Evolutionary conservation across 92 coral and sea anemone genomes (phyloP).

Genomic region (Parazoanthus swiftii): DNA sequence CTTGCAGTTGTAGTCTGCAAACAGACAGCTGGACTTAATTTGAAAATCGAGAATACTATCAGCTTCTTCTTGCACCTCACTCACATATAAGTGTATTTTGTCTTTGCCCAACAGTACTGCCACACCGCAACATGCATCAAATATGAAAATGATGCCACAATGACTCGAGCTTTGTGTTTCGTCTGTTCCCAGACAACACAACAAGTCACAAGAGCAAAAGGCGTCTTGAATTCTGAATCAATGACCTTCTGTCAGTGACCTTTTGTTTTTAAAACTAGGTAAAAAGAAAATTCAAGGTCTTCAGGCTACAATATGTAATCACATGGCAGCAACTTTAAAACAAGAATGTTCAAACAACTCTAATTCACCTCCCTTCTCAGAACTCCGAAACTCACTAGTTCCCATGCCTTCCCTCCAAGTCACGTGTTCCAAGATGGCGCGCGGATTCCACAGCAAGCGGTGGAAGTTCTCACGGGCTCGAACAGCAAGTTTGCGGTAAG

Average conservation of each 20-base stretch:
- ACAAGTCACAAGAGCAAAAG: neutral
- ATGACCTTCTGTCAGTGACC: neutral
- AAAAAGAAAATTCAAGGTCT: neutral
- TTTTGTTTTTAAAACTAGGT: neutral
- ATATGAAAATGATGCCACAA: neutral
- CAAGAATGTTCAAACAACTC: neutral
- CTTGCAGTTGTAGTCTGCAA: neutral
- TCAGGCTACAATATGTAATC: neutral
- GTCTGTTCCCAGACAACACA: neutral
- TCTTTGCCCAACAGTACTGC: neutral
- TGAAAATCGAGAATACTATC: neutral
- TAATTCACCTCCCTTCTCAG: too few species aligned
- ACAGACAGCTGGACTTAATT: neutral
- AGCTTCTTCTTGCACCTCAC: neutral
- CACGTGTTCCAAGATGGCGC: neutral
- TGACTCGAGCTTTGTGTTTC: neutral
- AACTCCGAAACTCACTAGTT: neutral
- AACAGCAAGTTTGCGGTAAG: too few species aligned
- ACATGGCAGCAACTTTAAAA: neutral
- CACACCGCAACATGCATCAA: neutral
- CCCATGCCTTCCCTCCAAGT: neutral
- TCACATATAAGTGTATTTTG: neutral
- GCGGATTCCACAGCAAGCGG: too few species aligned
- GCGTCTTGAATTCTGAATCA: neutral
- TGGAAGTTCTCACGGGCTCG: too few species aligned